Percentiles rank a stretch among this genome's conserved stretches.
Evolutionary conservation across 2,113 vertebrate species (phyloP).

Genomic region (Chaetodon auriga): DNA sequence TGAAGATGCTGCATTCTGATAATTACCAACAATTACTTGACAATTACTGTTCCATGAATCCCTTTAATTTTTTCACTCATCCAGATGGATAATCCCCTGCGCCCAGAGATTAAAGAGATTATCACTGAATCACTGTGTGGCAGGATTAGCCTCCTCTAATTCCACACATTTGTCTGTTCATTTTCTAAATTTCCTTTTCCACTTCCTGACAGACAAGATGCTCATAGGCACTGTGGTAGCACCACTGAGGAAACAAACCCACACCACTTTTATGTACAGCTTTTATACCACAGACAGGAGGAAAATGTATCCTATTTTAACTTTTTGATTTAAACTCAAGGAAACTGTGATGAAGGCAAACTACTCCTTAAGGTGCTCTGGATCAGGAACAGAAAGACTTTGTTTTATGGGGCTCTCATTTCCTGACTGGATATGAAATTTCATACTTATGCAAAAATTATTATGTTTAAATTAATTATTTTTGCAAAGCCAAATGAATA

Average conservation of each 20-base stretch:
- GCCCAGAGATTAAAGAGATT: slow-evolving; percentile 81
- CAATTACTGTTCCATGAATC: slow-evolving; percentile 65
- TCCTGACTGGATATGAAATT: background rate
- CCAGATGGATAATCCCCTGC: slow-evolving; percentile 78
- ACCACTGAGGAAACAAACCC: background rate
- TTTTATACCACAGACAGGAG: background rate
- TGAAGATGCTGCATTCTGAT: background rate
- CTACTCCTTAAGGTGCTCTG: too few species aligned
- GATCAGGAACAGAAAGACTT: background rate
- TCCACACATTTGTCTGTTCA: slow-evolving; percentile 58
- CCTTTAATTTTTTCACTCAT: slow-evolving; percentile 73
- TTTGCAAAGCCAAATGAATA: background rate
- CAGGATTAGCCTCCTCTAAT: slow-evolving; percentile 71
- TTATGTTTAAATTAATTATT: rapidly evolving
- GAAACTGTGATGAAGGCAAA: background rate
- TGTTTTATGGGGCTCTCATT: background rate
- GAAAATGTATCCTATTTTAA: background rate
- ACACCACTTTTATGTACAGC: too few species aligned
- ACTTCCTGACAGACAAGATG: background rate
- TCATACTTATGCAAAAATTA: background rate
- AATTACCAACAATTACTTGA: slow-evolving; percentile 27
- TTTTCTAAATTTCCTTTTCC: slow-evolving; percentile 63
- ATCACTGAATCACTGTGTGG: slow-evolving; percentile 42
- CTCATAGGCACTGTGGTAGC: background rate
- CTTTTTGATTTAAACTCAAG: background rate